These are phyloP conservation scores for Eunapius fragilis DNA, from an alignment of 37 sponge, comb jelly and placozoan genomes.

Conservation along the genomic window DNA sequence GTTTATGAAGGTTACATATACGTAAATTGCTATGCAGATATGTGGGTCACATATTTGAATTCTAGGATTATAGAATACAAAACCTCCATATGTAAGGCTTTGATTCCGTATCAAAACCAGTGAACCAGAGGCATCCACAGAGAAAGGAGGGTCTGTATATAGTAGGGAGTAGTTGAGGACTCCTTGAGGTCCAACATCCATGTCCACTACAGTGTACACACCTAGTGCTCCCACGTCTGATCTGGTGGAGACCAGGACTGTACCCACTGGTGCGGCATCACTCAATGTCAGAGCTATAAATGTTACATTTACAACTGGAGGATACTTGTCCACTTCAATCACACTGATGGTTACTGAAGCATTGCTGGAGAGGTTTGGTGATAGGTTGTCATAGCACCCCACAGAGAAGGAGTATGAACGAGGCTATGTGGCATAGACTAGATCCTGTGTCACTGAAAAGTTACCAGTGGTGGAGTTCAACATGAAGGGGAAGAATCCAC, in stretches of 20 bases:
- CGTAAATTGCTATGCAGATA: background rate
- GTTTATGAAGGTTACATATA: background rate
- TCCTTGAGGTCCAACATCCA: constrained; percentile 64
- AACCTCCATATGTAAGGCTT: background rate
- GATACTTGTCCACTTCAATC: constrained; percentile 45
- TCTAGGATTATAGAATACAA: background rate
- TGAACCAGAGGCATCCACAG: background rate
- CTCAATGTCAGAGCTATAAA: background rate
- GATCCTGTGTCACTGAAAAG: constrained; percentile 20
- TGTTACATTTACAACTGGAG: constrained; percentile 4
- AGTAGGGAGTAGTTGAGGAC: constrained; percentile 32
- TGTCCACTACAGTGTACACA: constrained; percentile 2
- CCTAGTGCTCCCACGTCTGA: background rate
- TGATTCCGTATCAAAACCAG: background rate
- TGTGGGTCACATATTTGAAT: constrained; percentile 49
- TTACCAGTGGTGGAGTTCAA: constrained; percentile 38
- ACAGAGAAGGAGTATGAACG: constrained; percentile 40
- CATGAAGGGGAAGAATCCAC: constrained; percentile 18
- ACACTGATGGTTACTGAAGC: constrained; percentile 36
- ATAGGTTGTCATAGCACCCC: constrained; percentile 38
- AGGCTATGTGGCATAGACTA: constrained; percentile 58
- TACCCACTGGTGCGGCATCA: constrained; percentile 13
- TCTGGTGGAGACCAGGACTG: constrained; percentile 12
- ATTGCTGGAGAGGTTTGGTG: constrained; percentile 6
- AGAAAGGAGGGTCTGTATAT: background rate